Evolutionary conservation across 2,113 vertebrate species (phyloP).

Genomic region (Setophaga coronata): DNA sequence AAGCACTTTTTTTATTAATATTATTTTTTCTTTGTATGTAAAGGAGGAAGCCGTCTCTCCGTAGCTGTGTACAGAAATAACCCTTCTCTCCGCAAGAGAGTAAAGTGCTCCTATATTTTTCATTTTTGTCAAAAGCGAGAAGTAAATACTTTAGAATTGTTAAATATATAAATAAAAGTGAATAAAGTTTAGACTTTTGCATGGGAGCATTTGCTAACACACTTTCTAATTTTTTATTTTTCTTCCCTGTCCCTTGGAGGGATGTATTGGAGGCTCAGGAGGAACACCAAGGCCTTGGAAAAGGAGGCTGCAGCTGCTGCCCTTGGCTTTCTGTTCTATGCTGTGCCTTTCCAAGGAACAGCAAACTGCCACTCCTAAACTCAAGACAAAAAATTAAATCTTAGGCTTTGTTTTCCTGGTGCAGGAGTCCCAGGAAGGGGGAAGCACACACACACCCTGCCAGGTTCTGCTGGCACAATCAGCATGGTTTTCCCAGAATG

Average conservation of each 20-base stretch:
- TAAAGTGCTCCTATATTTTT: constrained; percentile 79
- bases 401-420: neutral
- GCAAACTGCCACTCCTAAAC: neutral
- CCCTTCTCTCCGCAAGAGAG: constrained; percentile 75
- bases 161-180: constrained; percentile 84
- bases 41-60: constrained; percentile 74
- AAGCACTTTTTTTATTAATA: constrained; percentile 84
- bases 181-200: constrained; percentile 82
- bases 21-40: constrained; percentile 81
- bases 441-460: accelerated
- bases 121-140: constrained; percentile 80
- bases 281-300: neutral
- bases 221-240: neutral
- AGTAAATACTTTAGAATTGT: constrained; percentile 84
- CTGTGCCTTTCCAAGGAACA: neutral
- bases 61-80: constrained; percentile 74
- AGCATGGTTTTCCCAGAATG: accelerated
- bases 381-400: neutral
- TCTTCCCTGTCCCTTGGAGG: accelerated
- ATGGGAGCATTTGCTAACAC: constrained; percentile 72
- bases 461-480: neutral
- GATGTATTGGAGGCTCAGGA: neutral
- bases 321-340: neutral
- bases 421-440: neutral
- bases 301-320: neutral